phyloP scores from a whole-genome alignment of 64 coral and sea anemone species.

The Porites lutea region DNA sequence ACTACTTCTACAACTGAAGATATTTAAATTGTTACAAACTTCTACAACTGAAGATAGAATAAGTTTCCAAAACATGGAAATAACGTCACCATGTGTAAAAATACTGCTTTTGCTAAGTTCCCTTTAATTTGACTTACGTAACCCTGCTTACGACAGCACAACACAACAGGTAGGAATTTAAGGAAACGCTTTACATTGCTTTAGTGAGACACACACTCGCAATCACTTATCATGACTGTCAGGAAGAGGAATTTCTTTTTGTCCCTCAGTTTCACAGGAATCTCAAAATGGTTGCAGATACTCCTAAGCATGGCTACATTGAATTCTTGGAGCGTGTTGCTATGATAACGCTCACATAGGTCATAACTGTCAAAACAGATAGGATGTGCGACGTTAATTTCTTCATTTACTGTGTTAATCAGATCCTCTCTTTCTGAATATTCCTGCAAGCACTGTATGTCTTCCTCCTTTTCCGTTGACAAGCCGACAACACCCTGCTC shows the following conservation, averaged over 20 bases:
- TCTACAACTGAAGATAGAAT: no score
- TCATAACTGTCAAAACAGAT: constrained; percentile 79
- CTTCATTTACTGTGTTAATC: constrained; percentile 49
- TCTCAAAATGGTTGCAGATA: constrained; percentile 73
- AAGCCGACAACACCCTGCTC: constrained; percentile 34
- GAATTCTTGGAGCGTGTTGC: constrained; percentile 60
- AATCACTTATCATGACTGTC: constrained; percentile 57
- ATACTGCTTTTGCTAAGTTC: no score
- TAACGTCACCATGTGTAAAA: no score
- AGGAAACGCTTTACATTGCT: neutral
- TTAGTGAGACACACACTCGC: constrained; percentile 39
- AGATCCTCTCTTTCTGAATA: constrained; percentile 47
- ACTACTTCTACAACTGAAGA: no score
- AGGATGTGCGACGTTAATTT: constrained; percentile 67
- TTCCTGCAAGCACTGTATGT: constrained; percentile 13
- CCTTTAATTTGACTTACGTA: no score
- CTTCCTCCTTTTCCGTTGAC: constrained; percentile 36
- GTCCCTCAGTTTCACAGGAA: constrained; percentile 58
- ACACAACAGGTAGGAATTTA: no score
- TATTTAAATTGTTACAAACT: no score
- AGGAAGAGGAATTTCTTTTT: constrained; percentile 66
- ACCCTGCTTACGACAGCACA: no score
- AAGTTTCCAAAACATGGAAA: no score
- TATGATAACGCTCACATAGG: constrained; percentile 68
- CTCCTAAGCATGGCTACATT: constrained; percentile 34